phyloP scores from a whole-genome alignment of 2,888 invertebrate species.

The Orthosia incerta region DNA sequence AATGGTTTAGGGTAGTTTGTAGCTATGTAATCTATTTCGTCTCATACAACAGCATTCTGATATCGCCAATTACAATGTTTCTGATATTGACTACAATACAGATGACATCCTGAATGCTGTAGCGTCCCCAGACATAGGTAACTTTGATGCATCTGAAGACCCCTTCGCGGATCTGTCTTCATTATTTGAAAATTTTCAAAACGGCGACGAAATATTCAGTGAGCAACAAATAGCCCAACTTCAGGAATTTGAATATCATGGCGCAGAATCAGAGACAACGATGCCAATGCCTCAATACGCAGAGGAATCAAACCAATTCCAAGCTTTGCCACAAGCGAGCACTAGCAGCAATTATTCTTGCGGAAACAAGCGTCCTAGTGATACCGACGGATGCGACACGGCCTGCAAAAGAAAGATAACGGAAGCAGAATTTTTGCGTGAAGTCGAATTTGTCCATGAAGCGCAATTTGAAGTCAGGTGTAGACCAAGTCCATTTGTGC shows the following conservation, averaged over 20 bases:
- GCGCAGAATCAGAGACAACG: background rate
- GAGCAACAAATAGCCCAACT: background rate
- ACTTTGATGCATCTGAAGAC: slow-evolving; percentile 35
- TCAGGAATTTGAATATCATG: background rate
- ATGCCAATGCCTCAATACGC: slow-evolving; percentile 1
- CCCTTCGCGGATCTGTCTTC: slow-evolving; percentile 28
- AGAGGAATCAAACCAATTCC: slow-evolving; percentile 4
- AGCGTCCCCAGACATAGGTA: slow-evolving; percentile 23
- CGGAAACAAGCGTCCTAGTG: slow-evolving; percentile 69
- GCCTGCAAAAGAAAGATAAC: slow-evolving; percentile 67
- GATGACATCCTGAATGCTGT: slow-evolving; percentile 12
- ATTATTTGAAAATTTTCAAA: slow-evolving; percentile 21
- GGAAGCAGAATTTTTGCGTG: slow-evolving; percentile 36
- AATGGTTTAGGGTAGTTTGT: no score
- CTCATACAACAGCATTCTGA: background rate
- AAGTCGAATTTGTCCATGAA: background rate
- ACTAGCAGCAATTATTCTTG: slow-evolving; percentile 20
- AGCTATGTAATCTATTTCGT: no score
- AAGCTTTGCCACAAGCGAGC: slow-evolving; percentile 38
- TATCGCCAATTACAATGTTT: background rate
- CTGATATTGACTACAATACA: slow-evolving; percentile 15
- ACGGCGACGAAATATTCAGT: background rate
- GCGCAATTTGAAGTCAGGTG: no score
- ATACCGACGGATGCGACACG: slow-evolving; percentile 57
- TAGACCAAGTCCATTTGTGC: no score